Base-by-base conservation (phyloP, 2,113 vertebrate species). In the Cisticola juncidis region DNA sequence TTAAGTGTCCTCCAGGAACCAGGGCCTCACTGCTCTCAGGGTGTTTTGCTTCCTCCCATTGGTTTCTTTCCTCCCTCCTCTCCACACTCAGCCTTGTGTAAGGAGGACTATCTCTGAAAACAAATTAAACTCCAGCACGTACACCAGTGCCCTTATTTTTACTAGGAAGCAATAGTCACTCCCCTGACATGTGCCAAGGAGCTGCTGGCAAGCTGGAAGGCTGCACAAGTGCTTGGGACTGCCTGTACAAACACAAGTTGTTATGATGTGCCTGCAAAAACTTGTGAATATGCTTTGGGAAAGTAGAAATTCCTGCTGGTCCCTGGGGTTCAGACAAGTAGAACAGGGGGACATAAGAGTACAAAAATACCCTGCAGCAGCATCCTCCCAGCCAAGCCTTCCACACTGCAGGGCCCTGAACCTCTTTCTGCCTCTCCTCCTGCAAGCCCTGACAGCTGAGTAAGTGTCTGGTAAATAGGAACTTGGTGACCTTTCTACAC, bases 251-350 rank as follows among this genome's bases (percentile, higher is more conserved):
- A 76, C 38, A 65, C 4, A 23, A 15, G 13, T 40, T 21, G 11
- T 73, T n/a, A 45, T 0, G 0, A 68, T 4, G n/a, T 57, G 45
- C 50, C 84, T 50, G 47, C 60, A 62, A 80, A 80, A 77, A 16
- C 29, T 89, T 0, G 0, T 17, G 56, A 85, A 74, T 51, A 7
- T 1, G 1, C n/a, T 48, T 8, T 24, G 45, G 28, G 22, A 42
- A 53, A n/a, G 38, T 0, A 4, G 48, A 65, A 84, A 56, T 0
- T 0, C n/a, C 62, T 40, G 17, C 31, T 69, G 57, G 28, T 6
- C 24, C 15, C 35, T 3, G 1, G 16, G 29, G 4, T 56, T 82
- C 44, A 44, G 19, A 28, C 10, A 35, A 42, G 14, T 71, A 70
- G 42, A 78, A 26, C 1, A 8, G 21, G 10, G 28, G 14, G 14